Percentiles rank a stretch among this genome's conserved stretches.
Evolutionary conservation across 2,888 invertebrate genomes (phyloP).

Genomic region (Synergus umbraculus): DNA sequence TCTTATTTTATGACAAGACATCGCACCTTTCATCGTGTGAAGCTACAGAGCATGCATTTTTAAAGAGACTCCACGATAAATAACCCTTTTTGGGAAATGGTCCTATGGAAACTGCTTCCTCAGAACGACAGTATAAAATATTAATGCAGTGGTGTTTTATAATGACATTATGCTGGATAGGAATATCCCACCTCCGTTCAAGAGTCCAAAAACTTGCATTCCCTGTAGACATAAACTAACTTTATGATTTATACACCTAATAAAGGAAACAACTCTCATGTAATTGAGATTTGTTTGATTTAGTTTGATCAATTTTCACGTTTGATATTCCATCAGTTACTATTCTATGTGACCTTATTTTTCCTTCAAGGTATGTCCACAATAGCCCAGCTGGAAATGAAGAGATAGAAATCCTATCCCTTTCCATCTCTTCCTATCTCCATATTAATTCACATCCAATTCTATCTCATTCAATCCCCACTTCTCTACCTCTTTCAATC

Average conservation of each 20-base stretch:
- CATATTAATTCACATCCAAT: too few relatives aligned
- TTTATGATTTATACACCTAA: not conserved
- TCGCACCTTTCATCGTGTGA: conserved; percentile 33
- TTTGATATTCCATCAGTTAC: too few relatives aligned
- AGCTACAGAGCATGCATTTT: conserved; percentile 14
- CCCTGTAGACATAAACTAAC: not conserved
- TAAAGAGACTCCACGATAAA: conserved; percentile 25
- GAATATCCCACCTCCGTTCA: not conserved
- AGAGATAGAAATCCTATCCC: too few relatives aligned
- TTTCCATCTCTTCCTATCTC: too few relatives aligned
- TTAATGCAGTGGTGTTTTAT: conserved; percentile 24
- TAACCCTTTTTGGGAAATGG: conserved; percentile 34
- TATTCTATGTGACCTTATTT: too few relatives aligned
- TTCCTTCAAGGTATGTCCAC: too few relatives aligned
- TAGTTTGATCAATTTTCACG: not conserved
- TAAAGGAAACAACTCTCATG: not conserved
- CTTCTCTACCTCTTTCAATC: too few relatives aligned
- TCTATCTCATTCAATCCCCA: too few relatives aligned
- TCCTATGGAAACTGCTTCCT: conserved; percentile 33
- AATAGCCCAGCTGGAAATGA: too few relatives aligned
- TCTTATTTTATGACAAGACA: conserved; percentile 39
- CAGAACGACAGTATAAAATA: conserved; percentile 20
- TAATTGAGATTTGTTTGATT: not conserved
- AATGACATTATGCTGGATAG: conserved; percentile 7
- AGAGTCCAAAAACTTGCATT: not conserved